These are phyloP conservation scores for Sceloporus undulatus DNA, from an alignment of 2,113 vertebrate genomes.

Conservation along the genomic window DNA sequence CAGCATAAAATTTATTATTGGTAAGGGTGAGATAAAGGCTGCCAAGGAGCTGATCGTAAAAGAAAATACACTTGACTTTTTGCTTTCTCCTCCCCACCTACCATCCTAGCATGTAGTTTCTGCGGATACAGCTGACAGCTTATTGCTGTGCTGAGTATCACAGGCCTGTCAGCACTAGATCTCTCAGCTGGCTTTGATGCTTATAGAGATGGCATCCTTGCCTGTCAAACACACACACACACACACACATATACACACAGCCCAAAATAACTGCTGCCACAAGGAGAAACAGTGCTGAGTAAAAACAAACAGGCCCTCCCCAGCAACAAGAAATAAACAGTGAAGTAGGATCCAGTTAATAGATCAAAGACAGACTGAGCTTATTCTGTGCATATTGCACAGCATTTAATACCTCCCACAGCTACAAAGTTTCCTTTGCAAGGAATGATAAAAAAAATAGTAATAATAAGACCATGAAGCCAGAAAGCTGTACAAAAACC, in stretches of 20 bases:
- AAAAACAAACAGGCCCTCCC: conserved; percentile 15
- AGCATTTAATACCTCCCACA: neutral
- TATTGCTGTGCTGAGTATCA: neutral
- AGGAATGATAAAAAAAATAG: neutral
- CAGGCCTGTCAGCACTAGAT: conserved; percentile 34
- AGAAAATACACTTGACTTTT: conserved; percentile 5
- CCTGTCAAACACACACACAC: conserved; percentile 8
- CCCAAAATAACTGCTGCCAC: conserved; percentile 1
- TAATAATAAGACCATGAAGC: neutral
- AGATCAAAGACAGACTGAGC: conserved; percentile 6
- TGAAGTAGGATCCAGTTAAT: neutral
- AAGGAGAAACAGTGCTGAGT: neutral
- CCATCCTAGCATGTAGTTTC: neutral
- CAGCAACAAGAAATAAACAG: conserved; percentile 7
- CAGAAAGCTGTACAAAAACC: neutral
- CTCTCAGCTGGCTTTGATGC: conserved; percentile 62
- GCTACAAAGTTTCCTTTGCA: neutral
- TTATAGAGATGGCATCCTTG: conserved; percentile 55
- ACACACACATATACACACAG: neutral
- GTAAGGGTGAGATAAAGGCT: conserved; percentile 3
- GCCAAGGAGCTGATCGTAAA: neutral
- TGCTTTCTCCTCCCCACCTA: neutral
- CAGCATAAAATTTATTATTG: neutral
- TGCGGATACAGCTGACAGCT: neutral
- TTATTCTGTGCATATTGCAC: neutral